phyloP scores from a whole-genome alignment of 2,113 vertebrate species.

The Emydocephalus ijimae region DNA sequence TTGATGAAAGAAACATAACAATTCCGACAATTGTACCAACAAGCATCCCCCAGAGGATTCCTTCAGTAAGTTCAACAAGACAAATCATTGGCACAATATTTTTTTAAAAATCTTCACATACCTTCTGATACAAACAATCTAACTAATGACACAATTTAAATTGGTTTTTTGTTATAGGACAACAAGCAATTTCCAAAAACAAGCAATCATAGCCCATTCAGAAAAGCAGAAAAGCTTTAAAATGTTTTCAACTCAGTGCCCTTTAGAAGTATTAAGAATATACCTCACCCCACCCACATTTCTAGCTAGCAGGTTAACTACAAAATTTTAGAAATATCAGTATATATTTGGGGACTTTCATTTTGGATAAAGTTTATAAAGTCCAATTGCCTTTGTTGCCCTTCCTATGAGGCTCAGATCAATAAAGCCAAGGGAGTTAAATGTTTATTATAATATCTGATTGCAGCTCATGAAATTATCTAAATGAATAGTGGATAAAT shows the following conservation, averaged over 20 bases:
- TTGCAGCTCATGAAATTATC: not conserved
- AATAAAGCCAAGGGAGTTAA: not conserved
- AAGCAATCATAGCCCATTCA: not conserved
- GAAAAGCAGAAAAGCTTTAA: not conserved
- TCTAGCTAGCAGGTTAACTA: not conserved
- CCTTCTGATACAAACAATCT: not conserved
- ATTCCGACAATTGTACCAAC: slow-evolving; percentile 12
- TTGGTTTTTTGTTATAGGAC: not conserved
- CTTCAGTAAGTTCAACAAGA: slow-evolving; percentile 49
- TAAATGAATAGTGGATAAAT: not conserved
- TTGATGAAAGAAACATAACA: not conserved
- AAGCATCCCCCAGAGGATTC: slow-evolving; percentile 31
- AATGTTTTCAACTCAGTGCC: not conserved
- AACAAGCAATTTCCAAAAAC: not conserved
- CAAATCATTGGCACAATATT: not conserved
- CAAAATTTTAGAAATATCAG: not conserved
- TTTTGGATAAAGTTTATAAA: not conserved
- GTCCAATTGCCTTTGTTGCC: not conserved
- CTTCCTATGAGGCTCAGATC: no score
- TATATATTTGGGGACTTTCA: not conserved
- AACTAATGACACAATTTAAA: not conserved
- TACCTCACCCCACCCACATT: not conserved
- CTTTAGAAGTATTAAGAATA: not conserved
- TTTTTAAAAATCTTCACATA: not conserved
- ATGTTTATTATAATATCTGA: not conserved